These are phyloP conservation scores for Pseudorhiza aurosa DNA, from an alignment of 30 jellyfish, hydroid and myxozoan genomes.

Conservation along the genomic window DNA sequence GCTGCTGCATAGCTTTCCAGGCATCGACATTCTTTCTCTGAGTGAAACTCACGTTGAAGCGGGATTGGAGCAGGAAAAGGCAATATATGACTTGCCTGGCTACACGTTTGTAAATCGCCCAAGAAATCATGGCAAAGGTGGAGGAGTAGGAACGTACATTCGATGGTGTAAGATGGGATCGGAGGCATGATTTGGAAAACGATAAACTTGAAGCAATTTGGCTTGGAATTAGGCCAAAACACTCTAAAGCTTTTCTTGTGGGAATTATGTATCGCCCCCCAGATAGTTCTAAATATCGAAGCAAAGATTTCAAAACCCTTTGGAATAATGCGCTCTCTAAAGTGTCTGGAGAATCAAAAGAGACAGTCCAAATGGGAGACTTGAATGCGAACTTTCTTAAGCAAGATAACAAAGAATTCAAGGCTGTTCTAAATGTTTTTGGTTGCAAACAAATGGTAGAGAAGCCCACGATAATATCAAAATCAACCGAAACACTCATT, in stretches of 20 bases:
- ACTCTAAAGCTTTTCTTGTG: slow-evolving; percentile 33
- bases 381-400: slow-evolving; percentile 8
- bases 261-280: slow-evolving; percentile 48
- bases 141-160: slow-evolving; percentile 75
- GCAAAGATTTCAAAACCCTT: slow-evolving; percentile 12
- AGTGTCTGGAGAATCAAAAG: slow-evolving; percentile 26
- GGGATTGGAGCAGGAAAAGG: slow-evolving; percentile 46
- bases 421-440: slow-evolving; percentile 14
- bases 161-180: slow-evolving; percentile 72
- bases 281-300: slow-evolving; percentile 29
- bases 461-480: slow-evolving; percentile 47
- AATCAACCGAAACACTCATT: slow-evolving; percentile 31
- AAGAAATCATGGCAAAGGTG: slow-evolving; percentile 22
- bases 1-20: slow-evolving; percentile 55
- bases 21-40: slow-evolving; percentile 63
- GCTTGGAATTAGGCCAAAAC: slow-evolving; percentile 54
- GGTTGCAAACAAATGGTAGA: slow-evolving; percentile 32
- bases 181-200: slow-evolving; percentile 54
- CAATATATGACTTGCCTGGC: slow-evolving; percentile 70
- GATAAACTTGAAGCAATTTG: slow-evolving; percentile 57
- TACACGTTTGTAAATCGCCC: slow-evolving; percentile 53
- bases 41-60: slow-evolving; percentile 69
- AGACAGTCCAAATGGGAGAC: slow-evolving; percentile 40
- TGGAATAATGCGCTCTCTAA: slow-evolving; percentile 6
- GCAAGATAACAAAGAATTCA: slow-evolving; percentile 39